Percentiles rank a stretch among this genome's conserved stretches.
These are phyloP conservation scores for Keiferia lycopersicella DNA, from an alignment of 2,888 invertebrate genomes.

Conservation along the genomic window DNA sequence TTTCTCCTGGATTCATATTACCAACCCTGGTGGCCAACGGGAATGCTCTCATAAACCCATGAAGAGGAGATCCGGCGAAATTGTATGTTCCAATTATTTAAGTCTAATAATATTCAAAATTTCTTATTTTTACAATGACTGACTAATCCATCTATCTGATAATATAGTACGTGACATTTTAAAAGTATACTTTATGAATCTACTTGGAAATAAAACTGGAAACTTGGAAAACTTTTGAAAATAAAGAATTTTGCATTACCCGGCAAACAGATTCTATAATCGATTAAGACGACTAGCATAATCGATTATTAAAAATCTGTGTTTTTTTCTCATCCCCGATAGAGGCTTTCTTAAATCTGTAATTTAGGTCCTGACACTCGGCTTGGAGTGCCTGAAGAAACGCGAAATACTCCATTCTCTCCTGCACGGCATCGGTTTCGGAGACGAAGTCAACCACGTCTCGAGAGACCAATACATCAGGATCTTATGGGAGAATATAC, in stretches of 20 bases:
- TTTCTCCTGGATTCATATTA: slow-evolving; percentile 51
- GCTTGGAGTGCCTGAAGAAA: slow-evolving; percentile 56
- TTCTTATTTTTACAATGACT: too few relatives aligned
- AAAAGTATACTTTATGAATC: too few relatives aligned
- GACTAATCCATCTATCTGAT: too few relatives aligned
- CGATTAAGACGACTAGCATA: not conserved
- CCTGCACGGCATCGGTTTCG: slow-evolving; percentile 61
- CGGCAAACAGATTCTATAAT: too few relatives aligned
- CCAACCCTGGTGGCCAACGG: slow-evolving; percentile 48
- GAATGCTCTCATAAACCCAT: slow-evolving; percentile 52
- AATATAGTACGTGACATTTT: too few relatives aligned
- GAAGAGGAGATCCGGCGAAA: slow-evolving; percentile 39
- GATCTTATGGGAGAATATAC: slow-evolving; percentile 64
- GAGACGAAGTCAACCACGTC: slow-evolving; percentile 63
- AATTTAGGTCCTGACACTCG: slow-evolving; percentile 51
- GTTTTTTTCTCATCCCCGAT: too few relatives aligned
- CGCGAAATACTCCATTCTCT: slow-evolving; percentile 55
- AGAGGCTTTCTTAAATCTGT: too few relatives aligned
- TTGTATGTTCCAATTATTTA: slow-evolving; percentile 49
- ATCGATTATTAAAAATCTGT: too few relatives aligned
- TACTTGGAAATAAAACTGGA: too few relatives aligned
- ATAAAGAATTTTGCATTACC: too few relatives aligned
- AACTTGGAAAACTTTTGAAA: too few relatives aligned
- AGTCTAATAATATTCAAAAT: too few relatives aligned
- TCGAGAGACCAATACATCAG: slow-evolving; percentile 59